Conservation (phyloP, 2,113 vertebrate genomes). For the Pedetes capensis region DNA sequence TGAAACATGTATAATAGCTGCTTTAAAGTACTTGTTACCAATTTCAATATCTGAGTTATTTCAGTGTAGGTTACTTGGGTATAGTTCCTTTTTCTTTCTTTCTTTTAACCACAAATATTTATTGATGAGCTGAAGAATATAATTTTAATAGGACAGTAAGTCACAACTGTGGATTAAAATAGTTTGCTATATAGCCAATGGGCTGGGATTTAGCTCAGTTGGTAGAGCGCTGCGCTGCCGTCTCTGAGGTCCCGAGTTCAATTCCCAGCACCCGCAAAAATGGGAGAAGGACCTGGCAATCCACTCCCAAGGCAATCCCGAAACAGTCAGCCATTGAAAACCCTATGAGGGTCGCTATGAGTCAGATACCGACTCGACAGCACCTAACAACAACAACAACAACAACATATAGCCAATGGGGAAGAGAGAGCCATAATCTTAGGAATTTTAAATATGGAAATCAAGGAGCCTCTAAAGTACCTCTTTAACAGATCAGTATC, state of each 20-base stretch:
- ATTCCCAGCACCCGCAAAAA: too few species aligned
- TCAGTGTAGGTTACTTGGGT: neutral
- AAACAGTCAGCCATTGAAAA: too few species aligned
- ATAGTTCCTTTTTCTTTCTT: neutral
- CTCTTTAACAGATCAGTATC: conserved; percentile 35
- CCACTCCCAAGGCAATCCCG: too few species aligned
- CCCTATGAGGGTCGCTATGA: too few species aligned
- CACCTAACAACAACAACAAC: too few species aligned
- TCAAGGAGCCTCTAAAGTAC: conserved; percentile 65
- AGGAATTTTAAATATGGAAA: conserved; percentile 71
- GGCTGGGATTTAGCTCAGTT: too few species aligned
- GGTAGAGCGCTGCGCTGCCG: too few species aligned
- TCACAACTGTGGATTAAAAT: conserved; percentile 81
- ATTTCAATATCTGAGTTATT: neutral
- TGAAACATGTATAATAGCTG: neutral
- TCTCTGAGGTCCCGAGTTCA: too few species aligned
- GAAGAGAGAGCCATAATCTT: conserved; percentile 41
- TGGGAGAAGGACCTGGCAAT: too few species aligned
- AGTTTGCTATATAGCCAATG: conserved; percentile 69
- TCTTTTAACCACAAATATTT: conserved; percentile 78
- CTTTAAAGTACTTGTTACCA: neutral
- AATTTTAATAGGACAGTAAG: conserved; percentile 80
- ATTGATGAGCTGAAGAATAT: conserved; percentile 82
- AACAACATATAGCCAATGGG: too few species aligned
- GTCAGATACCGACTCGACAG: too few species aligned